Conservation (phyloP, 2,888 invertebrate species). For the Atherix ibis region DNA sequence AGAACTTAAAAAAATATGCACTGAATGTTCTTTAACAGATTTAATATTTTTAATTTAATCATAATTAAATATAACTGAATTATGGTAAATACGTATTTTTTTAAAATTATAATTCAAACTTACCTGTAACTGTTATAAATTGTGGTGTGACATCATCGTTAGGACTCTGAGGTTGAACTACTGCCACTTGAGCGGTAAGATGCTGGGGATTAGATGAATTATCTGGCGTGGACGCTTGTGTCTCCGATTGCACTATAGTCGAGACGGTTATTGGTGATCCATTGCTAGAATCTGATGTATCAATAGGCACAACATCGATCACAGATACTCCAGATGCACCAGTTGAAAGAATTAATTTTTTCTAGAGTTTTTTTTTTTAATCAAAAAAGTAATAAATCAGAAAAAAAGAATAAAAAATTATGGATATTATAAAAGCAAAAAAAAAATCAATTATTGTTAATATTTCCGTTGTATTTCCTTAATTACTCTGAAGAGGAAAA, state of each 20-base stretch:
- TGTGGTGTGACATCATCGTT: conserved; percentile 23
- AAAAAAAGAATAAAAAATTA: conserved; percentile 2
- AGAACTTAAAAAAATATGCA: too few relatives aligned
- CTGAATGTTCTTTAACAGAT: too few relatives aligned
- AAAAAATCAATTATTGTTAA: background rate
- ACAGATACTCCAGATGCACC: conserved; percentile 20
- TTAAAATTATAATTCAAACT: too few relatives aligned
- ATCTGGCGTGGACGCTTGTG: conserved; percentile 19
- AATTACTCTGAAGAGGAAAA: conserved; percentile 9
- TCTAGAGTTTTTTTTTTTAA: too few relatives aligned
- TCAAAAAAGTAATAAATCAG: conserved; percentile 4
- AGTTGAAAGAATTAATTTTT: conserved; percentile 21
- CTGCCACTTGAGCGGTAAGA: conserved; percentile 27
- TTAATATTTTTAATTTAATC: too few relatives aligned
- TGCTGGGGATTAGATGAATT: conserved; percentile 25
- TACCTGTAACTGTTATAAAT: conserved; percentile 31
- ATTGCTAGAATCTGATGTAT: conserved; percentile 27
- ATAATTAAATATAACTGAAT: too few relatives aligned
- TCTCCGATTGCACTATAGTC: conserved; percentile 11
- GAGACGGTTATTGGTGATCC: conserved; percentile 14
- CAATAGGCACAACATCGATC: conserved; percentile 28
- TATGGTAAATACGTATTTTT: too few relatives aligned
- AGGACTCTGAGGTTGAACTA: conserved; percentile 21
- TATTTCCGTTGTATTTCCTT: conserved; percentile 3
- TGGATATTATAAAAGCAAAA: background rate